Conservation (phyloP, 2,797 vertebrate species). For the Leuciscus waleckii region DNA sequence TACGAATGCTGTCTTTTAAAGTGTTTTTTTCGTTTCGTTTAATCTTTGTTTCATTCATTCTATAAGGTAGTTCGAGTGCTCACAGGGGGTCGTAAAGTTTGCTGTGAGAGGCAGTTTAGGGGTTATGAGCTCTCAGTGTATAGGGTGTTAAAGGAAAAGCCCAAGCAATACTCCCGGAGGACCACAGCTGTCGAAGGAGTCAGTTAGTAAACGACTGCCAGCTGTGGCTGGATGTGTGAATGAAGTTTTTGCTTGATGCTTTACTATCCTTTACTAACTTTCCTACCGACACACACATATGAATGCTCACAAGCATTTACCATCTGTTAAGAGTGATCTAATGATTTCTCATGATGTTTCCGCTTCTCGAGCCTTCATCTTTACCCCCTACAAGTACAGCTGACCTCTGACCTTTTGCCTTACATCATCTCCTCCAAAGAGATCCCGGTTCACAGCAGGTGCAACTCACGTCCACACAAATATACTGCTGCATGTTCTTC, state of each 20-base stretch:
- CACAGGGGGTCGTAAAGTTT: neutral
- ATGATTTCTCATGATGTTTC: conserved; percentile 58
- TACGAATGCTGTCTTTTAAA: neutral
- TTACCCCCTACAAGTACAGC: neutral
- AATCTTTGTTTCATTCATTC: neutral
- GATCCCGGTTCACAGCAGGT: conserved; percentile 21
- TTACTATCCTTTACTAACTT: conserved; percentile 1
- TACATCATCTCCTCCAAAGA: neutral
- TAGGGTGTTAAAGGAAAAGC: conserved; percentile 13
- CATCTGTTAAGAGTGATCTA: conserved; percentile 60
- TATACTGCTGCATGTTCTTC: neutral
- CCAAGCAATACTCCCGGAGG: conserved; percentile 66
- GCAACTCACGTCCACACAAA: conserved; percentile 11
- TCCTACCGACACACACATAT: conserved; percentile 4
- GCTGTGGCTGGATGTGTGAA: conserved; percentile 69
- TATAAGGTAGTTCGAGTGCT: neutral
- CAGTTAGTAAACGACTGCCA: conserved; percentile 70
- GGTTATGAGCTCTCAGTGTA: conserved; percentile 16
- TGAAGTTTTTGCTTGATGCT: conserved; percentile 35
- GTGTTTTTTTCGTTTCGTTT: neutral
- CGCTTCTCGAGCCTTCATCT: neutral
- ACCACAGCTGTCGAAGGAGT: conserved; percentile 69
- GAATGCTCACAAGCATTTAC: conserved; percentile 26
- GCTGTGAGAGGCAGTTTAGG: conserved; percentile 1
- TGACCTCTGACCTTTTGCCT: conserved; percentile 29